Percentiles rank a stretch among this genome's conserved stretches.
Conservation (phyloP, 2,113 vertebrate species). For the Eretmochelys imbricata region DNA sequence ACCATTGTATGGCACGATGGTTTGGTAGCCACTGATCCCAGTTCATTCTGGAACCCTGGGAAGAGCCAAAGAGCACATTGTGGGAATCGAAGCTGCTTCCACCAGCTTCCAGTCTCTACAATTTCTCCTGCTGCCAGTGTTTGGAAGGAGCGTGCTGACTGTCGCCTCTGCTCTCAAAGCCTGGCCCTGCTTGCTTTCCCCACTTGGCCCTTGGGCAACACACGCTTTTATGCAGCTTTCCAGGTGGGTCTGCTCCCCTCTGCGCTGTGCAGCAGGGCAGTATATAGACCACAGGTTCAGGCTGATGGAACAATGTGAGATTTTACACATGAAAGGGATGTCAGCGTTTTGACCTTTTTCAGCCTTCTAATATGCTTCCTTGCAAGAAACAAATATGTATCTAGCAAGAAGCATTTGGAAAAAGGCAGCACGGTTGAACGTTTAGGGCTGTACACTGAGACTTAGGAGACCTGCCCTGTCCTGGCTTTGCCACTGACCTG, state of each 20-base stretch:
- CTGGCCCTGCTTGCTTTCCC: not conserved
- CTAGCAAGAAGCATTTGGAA: not conserved
- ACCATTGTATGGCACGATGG: fast-evolving
- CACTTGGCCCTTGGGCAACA: not conserved
- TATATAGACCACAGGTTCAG: not conserved
- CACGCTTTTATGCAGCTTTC: not conserved
- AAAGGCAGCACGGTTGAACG: not conserved
- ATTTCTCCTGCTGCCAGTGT: conserved; percentile 3
- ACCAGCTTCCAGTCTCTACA: not conserved
- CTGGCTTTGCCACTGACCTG: not conserved
- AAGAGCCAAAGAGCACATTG: conserved; percentile 45
- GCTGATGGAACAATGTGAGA: not conserved
- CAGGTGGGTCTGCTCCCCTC: not conserved
- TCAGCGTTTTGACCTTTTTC: not conserved
- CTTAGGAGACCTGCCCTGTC: not conserved
- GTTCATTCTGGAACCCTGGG: conserved; percentile 27
- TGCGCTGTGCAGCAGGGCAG: not conserved
- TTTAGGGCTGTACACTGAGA: not conserved
- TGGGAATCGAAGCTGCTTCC: conserved; percentile 32
- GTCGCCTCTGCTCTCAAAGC: not conserved
- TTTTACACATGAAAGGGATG: not conserved
- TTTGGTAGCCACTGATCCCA: conserved; percentile 18
- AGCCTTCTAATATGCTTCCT: not conserved
- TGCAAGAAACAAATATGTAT: not conserved
- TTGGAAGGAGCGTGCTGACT: not conserved